phyloP scores from a whole-genome alignment of 2,888 invertebrate species.

The Habroteleia sp. region DNA sequence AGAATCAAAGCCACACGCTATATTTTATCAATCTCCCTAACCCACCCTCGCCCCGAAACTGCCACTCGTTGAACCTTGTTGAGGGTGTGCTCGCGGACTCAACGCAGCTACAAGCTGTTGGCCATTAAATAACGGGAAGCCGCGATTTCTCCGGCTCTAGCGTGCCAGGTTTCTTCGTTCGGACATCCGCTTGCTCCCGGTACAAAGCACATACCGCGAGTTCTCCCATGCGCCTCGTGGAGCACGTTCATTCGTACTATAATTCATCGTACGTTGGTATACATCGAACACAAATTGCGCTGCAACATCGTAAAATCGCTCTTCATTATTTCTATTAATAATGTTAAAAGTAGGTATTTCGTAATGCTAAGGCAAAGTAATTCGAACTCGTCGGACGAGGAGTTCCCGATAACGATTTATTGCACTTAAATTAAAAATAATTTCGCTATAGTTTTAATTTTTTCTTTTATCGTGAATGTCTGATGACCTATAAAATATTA shows the following conservation, averaged over 20 bases:
- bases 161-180: slow-evolving; percentile 25
- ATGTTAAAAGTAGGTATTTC: slow-evolving; percentile 1
- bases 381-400: too few relatives aligned
- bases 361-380: background rate
- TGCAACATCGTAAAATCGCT: background rate
- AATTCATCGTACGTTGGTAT: slow-evolving; percentile 14
- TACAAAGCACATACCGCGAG: slow-evolving; percentile 2
- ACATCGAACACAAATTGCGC: slow-evolving; percentile 11
- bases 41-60: background rate
- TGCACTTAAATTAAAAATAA: too few relatives aligned
- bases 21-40: slow-evolving; percentile 21
- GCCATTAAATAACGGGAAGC: slow-evolving; percentile 34
- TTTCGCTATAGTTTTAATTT: too few relatives aligned
- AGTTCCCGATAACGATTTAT: too few relatives aligned
- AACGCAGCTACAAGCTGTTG: slow-evolving; percentile 14
- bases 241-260: slow-evolving; percentile 10
- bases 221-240: slow-evolving; percentile 1
- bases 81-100: slow-evolving; percentile 17
- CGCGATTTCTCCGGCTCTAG: slow-evolving; percentile 14
- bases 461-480: too few relatives aligned
- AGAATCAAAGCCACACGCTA: slow-evolving; percentile 42
- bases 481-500: too few relatives aligned
- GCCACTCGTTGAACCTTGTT: slow-evolving; percentile 1
- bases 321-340: slow-evolving; percentile 27
- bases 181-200: slow-evolving; percentile 16